phyloP scores from a whole-genome alignment of 2,113 vertebrate genomes.

The Hypomesus transpacificus region DNA sequence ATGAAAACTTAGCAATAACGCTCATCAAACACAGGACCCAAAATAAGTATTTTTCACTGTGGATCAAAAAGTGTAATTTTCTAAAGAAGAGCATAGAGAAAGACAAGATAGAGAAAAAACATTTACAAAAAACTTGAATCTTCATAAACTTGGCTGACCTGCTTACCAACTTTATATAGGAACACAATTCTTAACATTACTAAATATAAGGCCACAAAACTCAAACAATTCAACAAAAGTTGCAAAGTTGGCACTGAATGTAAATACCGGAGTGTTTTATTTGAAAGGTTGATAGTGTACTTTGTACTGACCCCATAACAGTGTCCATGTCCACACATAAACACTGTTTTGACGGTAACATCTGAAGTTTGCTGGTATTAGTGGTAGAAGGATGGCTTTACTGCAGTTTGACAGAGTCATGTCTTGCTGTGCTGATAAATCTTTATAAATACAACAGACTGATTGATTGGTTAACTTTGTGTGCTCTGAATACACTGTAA shows the following conservation, averaged over 20 bases:
- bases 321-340: conserved; percentile 42
- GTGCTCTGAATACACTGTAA: background rate
- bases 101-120: conserved; percentile 34
- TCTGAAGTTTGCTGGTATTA: conserved; percentile 54
- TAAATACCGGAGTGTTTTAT: conserved; percentile 20
- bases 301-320: background rate
- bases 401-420: conserved; percentile 13
- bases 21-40: conserved; percentile 36
- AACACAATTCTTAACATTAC: conserved; percentile 30
- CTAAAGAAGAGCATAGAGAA: conserved; percentile 28
- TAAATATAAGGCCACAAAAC: conserved; percentile 71
- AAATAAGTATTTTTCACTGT: conserved; percentile 27
- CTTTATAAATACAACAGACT: conserved; percentile 3
- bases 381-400: conserved; percentile 2
- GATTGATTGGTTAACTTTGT: background rate
- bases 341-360: conserved; percentile 29
- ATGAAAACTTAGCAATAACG: conserved; percentile 43
- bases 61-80: conserved; percentile 30
- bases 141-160: conserved; percentile 20
- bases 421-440: conserved; percentile 12
- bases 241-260: conserved; percentile 37
- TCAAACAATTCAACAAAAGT: conserved; percentile 50
- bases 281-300: background rate
- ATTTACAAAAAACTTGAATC: conserved; percentile 1
- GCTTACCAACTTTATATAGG: conserved; percentile 22